Conservation (phyloP, 2,888 invertebrate genomes). For the Drosophila meridionalis region DNA sequence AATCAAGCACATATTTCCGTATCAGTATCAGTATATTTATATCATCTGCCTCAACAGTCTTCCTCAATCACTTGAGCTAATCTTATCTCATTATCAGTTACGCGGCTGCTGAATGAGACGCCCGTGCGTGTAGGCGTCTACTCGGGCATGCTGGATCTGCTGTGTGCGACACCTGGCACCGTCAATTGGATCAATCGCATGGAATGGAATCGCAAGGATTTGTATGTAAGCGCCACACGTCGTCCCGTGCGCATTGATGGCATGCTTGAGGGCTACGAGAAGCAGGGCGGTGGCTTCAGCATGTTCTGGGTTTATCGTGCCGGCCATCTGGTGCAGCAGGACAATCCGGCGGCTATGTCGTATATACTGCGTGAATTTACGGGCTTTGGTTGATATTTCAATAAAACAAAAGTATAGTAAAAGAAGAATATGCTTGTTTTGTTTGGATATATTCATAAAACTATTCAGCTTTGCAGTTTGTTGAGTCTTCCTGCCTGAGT, state of each 20-base stretch:
- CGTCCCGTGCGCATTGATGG: conserved; percentile 87
- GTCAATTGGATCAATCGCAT: conserved; percentile 91
- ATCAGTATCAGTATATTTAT: not conserved
- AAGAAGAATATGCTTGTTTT: not conserved
- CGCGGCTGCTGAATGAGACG: conserved; percentile 89
- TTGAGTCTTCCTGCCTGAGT: not conserved
- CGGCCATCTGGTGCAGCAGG: conserved; percentile 87
- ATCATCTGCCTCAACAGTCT: not conserved
- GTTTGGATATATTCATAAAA: not conserved
- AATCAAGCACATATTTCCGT: not conserved
- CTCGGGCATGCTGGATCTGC: conserved; percentile 93
- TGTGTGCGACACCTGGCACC: conserved; percentile 92
- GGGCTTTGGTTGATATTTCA: conserved; percentile 56
- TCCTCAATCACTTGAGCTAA: not conserved
- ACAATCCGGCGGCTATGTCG: conserved; percentile 89
- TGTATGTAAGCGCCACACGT: conserved; percentile 87
- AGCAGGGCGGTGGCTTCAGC: conserved; percentile 86
- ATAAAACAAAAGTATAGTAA: conserved; percentile 3
- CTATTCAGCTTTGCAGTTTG: not conserved
- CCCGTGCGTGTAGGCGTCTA: conserved; percentile 89
- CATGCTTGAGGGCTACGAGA: conserved; percentile 90
- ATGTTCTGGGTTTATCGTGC: conserved; percentile 84
- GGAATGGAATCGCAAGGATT: conserved; percentile 87
- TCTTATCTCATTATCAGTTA: conserved; percentile 86
- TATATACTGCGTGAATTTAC: conserved; percentile 87